Conservation (phyloP, 2,888 invertebrate genomes). For the Eurytoma californica region DNA sequence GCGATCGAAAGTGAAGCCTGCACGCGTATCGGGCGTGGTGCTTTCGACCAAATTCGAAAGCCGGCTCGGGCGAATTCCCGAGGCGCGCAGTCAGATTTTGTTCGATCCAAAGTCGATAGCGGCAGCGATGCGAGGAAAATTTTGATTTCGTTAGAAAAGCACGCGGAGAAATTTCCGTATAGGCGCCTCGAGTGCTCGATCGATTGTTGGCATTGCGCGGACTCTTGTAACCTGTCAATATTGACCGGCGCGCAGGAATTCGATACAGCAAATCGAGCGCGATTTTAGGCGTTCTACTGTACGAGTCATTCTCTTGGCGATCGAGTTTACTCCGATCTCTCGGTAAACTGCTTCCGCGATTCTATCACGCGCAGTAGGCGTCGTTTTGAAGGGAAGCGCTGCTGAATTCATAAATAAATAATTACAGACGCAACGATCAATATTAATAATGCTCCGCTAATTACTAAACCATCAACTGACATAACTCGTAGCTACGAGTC, state of each 20-base stretch:
- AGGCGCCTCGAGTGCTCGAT: slow-evolving; percentile 20
- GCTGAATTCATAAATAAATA: too few relatives aligned
- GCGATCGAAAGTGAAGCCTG: too few relatives aligned
- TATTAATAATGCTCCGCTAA: too few relatives aligned
- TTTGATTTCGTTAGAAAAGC: slow-evolving; percentile 27
- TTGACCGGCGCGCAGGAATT: slow-evolving; percentile 31
- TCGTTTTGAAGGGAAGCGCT: too few relatives aligned
- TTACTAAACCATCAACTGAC: too few relatives aligned
- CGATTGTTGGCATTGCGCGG: slow-evolving; percentile 13
- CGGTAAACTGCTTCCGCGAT: too few relatives aligned
- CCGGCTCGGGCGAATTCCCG: too few relatives aligned
- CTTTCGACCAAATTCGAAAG: too few relatives aligned
- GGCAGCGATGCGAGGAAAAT: slow-evolving; percentile 4
- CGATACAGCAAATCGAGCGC: slow-evolving; percentile 16
- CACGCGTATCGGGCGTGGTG: too few relatives aligned
- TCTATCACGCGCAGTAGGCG: too few relatives aligned
- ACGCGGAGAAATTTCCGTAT: slow-evolving; percentile 24
- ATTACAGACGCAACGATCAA: too few relatives aligned
- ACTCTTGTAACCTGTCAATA: slow-evolving; percentile 22
- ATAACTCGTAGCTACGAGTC: too few relatives aligned
- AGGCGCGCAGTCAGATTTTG: neutral
- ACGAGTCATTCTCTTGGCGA: neutral
- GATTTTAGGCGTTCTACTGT: slow-evolving; percentile 6
- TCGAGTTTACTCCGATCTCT: neutral
- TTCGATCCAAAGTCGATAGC: neutral